Conservation (phyloP, 2,113 vertebrate species). For the Papio anubis region DNA sequence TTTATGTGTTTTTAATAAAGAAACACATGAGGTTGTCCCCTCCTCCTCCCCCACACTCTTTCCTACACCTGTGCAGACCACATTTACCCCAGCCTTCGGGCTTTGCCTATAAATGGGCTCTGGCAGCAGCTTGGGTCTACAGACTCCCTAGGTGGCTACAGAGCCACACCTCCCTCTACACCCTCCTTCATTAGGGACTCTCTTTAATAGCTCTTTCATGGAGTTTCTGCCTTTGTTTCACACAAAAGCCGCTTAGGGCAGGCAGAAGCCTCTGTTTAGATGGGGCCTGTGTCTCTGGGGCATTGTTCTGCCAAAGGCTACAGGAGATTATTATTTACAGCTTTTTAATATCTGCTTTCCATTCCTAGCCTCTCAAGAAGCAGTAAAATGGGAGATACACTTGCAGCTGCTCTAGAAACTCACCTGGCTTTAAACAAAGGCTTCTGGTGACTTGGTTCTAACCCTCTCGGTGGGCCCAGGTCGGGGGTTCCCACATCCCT, state of each 20-base stretch:
- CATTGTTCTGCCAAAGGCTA: background rate
- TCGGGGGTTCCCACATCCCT: background rate
- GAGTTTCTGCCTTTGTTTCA: background rate
- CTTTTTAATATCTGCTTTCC: conserved; percentile 23
- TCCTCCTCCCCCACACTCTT: background rate
- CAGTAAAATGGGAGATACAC: background rate
- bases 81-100: background rate
- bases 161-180: background rate
- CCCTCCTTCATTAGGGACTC: background rate
- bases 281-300: background rate
- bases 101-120: background rate
- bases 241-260: background rate
- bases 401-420: background rate
- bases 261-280: background rate
- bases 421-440: conserved; percentile 28
- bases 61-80: background rate
- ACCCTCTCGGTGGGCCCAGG: background rate
- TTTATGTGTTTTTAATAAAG: background rate
- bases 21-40: background rate
- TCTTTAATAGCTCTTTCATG: background rate
- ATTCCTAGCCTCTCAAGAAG: background rate
- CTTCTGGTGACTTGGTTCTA: background rate
- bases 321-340: conserved; percentile 16
- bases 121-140: background rate
- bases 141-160: background rate